phyloP scores from a whole-genome alignment of 92 coral and sea anemone genomes.

The Epizoanthus ramosus region DNA sequence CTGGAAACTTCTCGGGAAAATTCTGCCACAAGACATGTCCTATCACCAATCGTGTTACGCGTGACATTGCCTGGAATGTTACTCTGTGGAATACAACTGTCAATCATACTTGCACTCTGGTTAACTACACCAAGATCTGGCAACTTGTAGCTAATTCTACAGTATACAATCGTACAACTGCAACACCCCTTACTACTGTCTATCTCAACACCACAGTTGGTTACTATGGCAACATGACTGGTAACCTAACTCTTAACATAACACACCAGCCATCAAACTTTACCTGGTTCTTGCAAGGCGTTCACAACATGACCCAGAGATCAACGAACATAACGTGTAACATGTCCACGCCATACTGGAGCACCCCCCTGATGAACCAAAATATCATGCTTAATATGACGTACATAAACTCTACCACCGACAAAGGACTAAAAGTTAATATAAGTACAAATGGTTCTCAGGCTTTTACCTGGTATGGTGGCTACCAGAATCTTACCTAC shows the following conservation, averaged over 20 bases:
- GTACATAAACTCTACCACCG: slow-evolving; percentile 47
- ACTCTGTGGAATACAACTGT: slow-evolving; percentile 52
- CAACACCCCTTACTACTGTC: slow-evolving; percentile 45
- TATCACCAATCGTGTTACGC: slow-evolving; percentile 40
- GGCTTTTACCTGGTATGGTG: slow-evolving; percentile 29
- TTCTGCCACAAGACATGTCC: slow-evolving; percentile 54
- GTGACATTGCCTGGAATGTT: slow-evolving; percentile 48
- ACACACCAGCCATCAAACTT: slow-evolving; percentile 63
- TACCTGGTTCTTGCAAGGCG: slow-evolving; percentile 51
- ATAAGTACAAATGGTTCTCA: slow-evolving; percentile 53
- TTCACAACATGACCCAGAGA: slow-evolving; percentile 50
- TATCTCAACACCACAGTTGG: slow-evolving; percentile 57
- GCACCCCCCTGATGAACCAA: slow-evolving; percentile 57
- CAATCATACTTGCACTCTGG: slow-evolving; percentile 43
- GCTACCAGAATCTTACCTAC: slow-evolving; percentile 36
- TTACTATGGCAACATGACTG: slow-evolving; percentile 49
- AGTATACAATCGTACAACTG: slow-evolving; percentile 41
- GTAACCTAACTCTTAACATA: slow-evolving; percentile 53
- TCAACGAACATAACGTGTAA: slow-evolving; percentile 61
- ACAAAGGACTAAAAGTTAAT: slow-evolving; percentile 51
- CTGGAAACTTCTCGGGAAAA: slow-evolving; percentile 51
- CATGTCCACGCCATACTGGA: slow-evolving; percentile 49
- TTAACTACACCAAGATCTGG: slow-evolving; percentile 48
- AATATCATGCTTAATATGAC: slow-evolving; percentile 61
- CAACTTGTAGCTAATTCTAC: slow-evolving; percentile 47